phyloP scores from a whole-genome alignment of 2,113 vertebrate species.

The Chloropsis cyanopogon region DNA sequence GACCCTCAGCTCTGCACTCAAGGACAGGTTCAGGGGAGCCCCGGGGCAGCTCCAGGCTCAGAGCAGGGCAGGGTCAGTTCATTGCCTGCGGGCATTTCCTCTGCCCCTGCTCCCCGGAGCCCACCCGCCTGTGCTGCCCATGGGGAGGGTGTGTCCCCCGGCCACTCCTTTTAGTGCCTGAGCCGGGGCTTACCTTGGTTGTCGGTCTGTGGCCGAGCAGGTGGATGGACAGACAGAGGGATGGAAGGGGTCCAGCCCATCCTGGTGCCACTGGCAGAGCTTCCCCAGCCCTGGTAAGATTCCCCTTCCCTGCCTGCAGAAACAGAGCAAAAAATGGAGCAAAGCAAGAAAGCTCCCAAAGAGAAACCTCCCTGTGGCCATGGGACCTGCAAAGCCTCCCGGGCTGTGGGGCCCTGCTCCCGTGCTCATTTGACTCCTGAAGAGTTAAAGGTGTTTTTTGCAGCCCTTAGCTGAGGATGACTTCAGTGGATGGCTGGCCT shows the following conservation, averaged over 20 bases:
- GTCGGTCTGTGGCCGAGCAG: background rate
- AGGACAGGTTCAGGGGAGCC: background rate
- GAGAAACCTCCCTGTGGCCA: background rate
- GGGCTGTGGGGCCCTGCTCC: background rate
- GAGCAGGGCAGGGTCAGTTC: rapidly evolving
- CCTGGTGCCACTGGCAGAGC: background rate
- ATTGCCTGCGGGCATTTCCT: rapidly evolving
- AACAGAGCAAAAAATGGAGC: background rate
- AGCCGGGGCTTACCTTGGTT: rapidly evolving
- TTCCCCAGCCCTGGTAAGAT: background rate
- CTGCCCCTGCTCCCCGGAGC: background rate
- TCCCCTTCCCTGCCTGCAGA: background rate
- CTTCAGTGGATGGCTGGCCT: background rate
- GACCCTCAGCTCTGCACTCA: rapidly evolving
- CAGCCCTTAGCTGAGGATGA: background rate
- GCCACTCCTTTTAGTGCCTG: background rate
- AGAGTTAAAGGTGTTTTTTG: background rate
- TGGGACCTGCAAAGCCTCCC: background rate
- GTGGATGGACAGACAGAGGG: background rate
- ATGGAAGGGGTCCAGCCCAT: background rate
- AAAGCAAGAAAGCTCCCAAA: background rate
- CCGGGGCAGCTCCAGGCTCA: rapidly evolving
- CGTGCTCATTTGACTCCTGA: rapidly evolving
- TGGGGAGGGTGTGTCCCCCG: background rate
- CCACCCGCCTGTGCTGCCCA: rapidly evolving